Evolutionary conservation across 2,888 invertebrate genomes (phyloP), one percentile per base, ranked within the genome.

Genomic region (Lomographa bimaculata): DNA sequence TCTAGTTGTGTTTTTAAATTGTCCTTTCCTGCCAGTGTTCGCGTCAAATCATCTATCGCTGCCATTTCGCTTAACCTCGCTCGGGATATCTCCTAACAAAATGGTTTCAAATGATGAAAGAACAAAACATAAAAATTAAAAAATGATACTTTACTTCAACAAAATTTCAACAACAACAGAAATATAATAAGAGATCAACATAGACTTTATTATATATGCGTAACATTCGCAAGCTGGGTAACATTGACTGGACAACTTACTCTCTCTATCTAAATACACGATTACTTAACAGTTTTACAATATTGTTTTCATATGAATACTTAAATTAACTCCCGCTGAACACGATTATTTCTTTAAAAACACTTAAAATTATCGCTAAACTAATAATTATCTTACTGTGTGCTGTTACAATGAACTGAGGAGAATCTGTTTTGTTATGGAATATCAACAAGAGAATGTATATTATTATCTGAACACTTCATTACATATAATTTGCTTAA

Each of bases 241-340:
- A 86, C 85, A 86, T 75, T 67, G 75, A 77, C 82, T 85, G 86
- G 86, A 84, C 84, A 83, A 60, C 80, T 81, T 83, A 85, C 80
- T 78, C 70, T 64, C 68, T 77, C 82, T 84, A 85, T 76, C 78
- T 84, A 83, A 71, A 79, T 85, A 86, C 81, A 87, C 80, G 80
- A 76, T 77, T 79, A 77, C 79, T 82, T 84, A 87, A 83, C 81
- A 82, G 83, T 84, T 83, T 83, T 81, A 86, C 81, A 85, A 77
- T 79, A 73, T 75, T 76, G 70, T 62, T 62, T 64, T 61, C 69
- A 67, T 67, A 73, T 73, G 64, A 72, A 69, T 82, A 81, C 84
- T 84, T 86, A 84, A 82, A 84, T 82, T 84, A 82, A 82, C 74
- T 78, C 78, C 83, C 81, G 73, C 77, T 84, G 86, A 87, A 89